Conservation (phyloP, 2,888 invertebrate species). For the Corythucha ciliata region DNA sequence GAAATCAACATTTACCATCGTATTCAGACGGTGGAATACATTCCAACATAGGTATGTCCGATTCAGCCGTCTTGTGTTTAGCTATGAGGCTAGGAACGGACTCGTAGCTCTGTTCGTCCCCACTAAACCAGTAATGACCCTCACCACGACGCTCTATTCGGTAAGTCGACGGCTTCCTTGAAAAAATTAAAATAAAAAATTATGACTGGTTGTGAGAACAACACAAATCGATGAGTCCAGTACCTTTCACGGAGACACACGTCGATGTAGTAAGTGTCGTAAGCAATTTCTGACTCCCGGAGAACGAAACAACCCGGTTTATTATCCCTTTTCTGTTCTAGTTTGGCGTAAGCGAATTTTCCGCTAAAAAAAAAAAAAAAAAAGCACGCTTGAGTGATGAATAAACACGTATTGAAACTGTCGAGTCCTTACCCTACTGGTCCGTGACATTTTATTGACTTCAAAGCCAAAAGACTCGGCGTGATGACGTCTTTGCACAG, state of each 20-base stretch:
- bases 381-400: not conserved
- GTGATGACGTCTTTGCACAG: slow-evolving; percentile 72
- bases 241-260: slow-evolving; percentile 66
- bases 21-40: slow-evolving; percentile 81
- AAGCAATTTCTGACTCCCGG: slow-evolving; percentile 69
- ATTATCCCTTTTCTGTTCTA: slow-evolving; percentile 66
- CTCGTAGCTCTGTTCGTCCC: slow-evolving; percentile 46
- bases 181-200: not conserved
- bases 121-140: slow-evolving; percentile 49
- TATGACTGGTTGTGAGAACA: not conserved
- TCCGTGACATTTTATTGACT: slow-evolving; percentile 73
- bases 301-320: slow-evolving; percentile 71
- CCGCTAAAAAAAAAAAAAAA: slow-evolving; percentile 48
- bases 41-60: slow-evolving; percentile 55
- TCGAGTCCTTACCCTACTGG: slow-evolving; percentile 64
- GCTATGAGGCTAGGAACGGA: slow-evolving; percentile 54
- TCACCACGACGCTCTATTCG: slow-evolving; percentile 50
- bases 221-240: slow-evolving; percentile 28
- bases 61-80: slow-evolving; percentile 53
- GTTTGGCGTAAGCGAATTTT: slow-evolving; percentile 73
- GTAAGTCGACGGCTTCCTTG: slow-evolving; percentile 56
- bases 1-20: slow-evolving; percentile 46
- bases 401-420: not conserved
- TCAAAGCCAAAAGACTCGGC: slow-evolving; percentile 64
- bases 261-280: slow-evolving; percentile 72